A percentile compares a stretch with the other conserved stretches of the same genome.
Conservation (phyloP, 37 sponge, comb jelly and placozoan genomes). For the Petrosia ficiformis region DNA sequence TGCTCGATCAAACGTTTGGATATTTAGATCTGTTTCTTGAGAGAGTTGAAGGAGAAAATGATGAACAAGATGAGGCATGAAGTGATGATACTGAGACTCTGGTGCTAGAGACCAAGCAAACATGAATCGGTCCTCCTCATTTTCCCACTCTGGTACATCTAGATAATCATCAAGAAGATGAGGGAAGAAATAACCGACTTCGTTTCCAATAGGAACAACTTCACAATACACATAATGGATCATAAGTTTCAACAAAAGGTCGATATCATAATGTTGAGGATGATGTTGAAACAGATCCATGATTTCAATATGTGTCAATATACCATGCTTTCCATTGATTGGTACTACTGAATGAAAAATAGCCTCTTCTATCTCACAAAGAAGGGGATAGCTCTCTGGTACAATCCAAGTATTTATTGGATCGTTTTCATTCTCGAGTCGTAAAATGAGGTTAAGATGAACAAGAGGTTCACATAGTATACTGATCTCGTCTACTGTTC, state of each 20-base stretch:
- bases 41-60: slow-evolving; percentile 6
- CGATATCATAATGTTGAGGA: neutral
- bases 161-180: neutral
- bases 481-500: neutral
- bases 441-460: neutral
- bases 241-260: neutral
- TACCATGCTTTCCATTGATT: neutral
- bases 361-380: neutral
- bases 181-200: slow-evolving; percentile 1
- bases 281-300: neutral
- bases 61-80: slow-evolving; percentile 13
- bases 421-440: neutral
- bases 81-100: neutral
- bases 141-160: neutral
- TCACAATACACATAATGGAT: neutral
- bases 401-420: neutral
- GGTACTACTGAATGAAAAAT: neutral
- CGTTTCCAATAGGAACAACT: neutral
- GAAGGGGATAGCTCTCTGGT: neutral
- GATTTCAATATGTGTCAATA: neutral
- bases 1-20: slow-evolving; percentile 1
- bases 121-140: neutral
- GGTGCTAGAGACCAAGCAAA: slow-evolving; percentile 26
- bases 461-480: neutral
- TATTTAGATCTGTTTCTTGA: neutral